Evolutionary conservation across 2,113 vertebrate genomes (phyloP), one percentile per base, ranked within the genome.

Genomic region (Oophaga pumilio): DNA sequence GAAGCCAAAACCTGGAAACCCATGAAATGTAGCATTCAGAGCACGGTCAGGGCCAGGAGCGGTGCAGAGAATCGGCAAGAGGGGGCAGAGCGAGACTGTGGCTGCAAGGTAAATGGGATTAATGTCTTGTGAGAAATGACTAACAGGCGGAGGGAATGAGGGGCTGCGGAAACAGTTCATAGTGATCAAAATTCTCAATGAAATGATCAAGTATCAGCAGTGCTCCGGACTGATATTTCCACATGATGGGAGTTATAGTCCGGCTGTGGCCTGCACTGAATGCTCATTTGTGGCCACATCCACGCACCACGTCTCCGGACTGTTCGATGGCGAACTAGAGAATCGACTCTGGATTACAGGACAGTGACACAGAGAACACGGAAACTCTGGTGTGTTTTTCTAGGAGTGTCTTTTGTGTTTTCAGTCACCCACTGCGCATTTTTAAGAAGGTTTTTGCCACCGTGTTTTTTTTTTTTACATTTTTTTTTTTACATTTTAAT

Each of bases 101-200:
- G 71, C 71, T 74, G 71, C 71, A 43, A 74, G 71, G 71, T 49
- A 49, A 74, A 74, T 74, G 50, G 50, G 71, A 74, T 74, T 74
- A 74, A 74, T 74, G 71, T 74, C 71, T 17, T 74, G 71, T 74
- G 71, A 74, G 50, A 43, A 74, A 74, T 74, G 33, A 50, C 71
- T 74, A 22, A 74, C 43, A 74, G 71, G 15, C 71, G 18, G 33
- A 22, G 33, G 26, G 66, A 69, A 69, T 28, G 50, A 6, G 50
- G 22, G 11, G 33, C 33, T 43, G 1, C 33, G 33, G 33, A 43
- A 43, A 43, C 2, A 43, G 33, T 74, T 74, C 71, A 6, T 74
- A 74, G 17, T 74, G 71, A 74, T 49, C 33, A 74, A 74, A 74
- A 74, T 74, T 74, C 18, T 74, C 43, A 74, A 50, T 74, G 49